Percentiles rank a stretch among this genome's conserved stretches.
Conservation (phyloP, 2,113 vertebrate genomes). For the Puntigrus tetrazona region DNA sequence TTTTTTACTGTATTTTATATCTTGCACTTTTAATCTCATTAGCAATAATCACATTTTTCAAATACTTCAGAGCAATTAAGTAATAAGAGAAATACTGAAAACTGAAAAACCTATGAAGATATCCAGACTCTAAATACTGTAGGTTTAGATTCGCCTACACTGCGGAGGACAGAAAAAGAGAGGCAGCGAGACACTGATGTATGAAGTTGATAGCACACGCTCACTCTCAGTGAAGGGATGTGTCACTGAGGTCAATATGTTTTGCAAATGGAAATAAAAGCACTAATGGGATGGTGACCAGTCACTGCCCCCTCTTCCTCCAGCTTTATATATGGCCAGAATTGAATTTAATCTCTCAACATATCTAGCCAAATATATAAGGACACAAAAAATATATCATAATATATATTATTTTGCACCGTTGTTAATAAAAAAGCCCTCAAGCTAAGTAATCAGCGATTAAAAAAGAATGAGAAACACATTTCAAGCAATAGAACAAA, state of each 20-base stretch:
- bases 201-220: background rate
- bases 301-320: background rate
- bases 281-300: constrained; percentile 3
- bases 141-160: background rate
- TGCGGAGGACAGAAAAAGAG: background rate
- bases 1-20: background rate
- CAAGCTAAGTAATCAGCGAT: too few species aligned
- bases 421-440: too few species aligned
- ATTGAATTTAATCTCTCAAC: background rate
- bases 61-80: background rate
- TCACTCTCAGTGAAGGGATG: constrained; percentile 3
- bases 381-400: too few species aligned
- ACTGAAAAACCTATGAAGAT: background rate
- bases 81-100: background rate
- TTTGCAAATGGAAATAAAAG: constrained; percentile 35
- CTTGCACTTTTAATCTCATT: background rate
- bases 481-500: too few species aligned
- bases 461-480: too few species aligned
- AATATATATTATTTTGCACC: too few species aligned
- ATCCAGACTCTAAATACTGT: background rate
- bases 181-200: background rate
- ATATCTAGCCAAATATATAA: background rate
- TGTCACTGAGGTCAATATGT: constrained; percentile 14
- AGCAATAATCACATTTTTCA: background rate
- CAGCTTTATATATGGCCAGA: background rate